Evolutionary conservation across 2,797 vertebrate species (phyloP).

Genomic region (Dicrostonyx torquatus): DNA sequence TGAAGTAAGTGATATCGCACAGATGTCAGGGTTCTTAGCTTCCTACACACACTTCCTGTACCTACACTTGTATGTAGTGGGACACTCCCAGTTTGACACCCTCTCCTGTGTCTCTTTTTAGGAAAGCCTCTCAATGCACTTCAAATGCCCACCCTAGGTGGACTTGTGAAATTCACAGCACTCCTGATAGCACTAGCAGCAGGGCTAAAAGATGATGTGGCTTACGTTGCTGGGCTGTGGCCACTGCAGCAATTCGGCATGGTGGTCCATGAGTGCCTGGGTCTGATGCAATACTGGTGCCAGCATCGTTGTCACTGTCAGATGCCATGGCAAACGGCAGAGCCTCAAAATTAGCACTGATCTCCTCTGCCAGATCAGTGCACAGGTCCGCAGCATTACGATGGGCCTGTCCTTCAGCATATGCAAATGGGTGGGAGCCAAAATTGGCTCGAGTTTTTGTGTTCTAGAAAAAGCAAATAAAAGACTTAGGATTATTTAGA

Average conservation of each 20-base stretch:
- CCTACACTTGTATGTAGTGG: background rate
- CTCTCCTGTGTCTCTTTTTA: background rate
- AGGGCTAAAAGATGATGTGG: background rate
- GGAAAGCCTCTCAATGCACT: background rate
- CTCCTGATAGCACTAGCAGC: background rate
- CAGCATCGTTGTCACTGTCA: slow-evolving; percentile 98
- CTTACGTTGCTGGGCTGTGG: slow-evolving; percentile 95
- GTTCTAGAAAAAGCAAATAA: slow-evolving; percentile 88
- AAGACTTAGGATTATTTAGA: background rate
- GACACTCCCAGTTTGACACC: background rate
- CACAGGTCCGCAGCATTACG: slow-evolving; percentile 97
- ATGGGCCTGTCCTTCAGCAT: slow-evolving; percentile 97
- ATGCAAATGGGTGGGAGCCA: slow-evolving; percentile 94
- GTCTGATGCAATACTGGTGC: slow-evolving; percentile 97
- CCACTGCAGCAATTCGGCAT: slow-evolving; percentile 95
- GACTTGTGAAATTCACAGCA: background rate
- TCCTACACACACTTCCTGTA: background rate
- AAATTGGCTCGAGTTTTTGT: slow-evolving; percentile 98
- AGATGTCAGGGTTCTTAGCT: background rate
- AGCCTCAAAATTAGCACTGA: slow-evolving; percentile 99
- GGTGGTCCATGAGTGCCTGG: slow-evolving; percentile 96
- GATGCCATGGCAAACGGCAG: slow-evolving; percentile 99
- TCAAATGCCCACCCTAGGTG: background rate
- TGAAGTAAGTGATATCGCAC: background rate
- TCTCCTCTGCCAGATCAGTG: slow-evolving; percentile 97